Percentiles rank a stretch among this genome's conserved stretches.
Conservation (phyloP, 2,888 invertebrate genomes). For the Cataglyphis cursor region DNA sequence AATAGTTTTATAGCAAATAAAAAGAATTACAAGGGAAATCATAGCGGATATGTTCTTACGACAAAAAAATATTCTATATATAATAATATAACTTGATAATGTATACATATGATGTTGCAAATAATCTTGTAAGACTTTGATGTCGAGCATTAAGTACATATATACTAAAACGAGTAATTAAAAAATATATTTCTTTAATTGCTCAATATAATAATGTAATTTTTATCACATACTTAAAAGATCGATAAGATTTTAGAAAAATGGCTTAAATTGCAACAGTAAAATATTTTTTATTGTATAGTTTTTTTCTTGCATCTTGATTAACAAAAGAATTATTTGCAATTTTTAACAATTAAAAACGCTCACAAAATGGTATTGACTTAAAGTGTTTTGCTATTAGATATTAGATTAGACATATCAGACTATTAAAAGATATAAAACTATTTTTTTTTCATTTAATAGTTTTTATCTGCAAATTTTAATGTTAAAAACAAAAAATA, state of each 20-base stretch:
- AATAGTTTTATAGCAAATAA: constrained; percentile 85
- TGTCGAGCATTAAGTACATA: background rate
- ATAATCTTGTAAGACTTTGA: background rate
- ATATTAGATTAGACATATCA: background rate
- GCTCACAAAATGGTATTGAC: background rate
- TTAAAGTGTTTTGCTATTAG: background rate
- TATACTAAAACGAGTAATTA: background rate
- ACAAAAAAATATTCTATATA: background rate
- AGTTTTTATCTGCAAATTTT: background rate
- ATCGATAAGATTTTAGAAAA: background rate
- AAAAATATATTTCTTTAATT: background rate
- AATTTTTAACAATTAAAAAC: background rate
- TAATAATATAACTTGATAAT: background rate
- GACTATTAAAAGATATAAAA: background rate
- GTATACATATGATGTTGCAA: background rate
- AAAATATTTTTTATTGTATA: background rate
- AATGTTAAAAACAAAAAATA: background rate
- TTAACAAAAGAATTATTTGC: background rate
- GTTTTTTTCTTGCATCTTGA: background rate
- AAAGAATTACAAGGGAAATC: constrained; percentile 64
- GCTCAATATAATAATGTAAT: background rate
- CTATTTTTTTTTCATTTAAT: background rate
- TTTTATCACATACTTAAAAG: background rate
- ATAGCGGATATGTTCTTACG: background rate
- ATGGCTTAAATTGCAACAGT: background rate